Evolutionary conservation across 2,888 invertebrate genomes (phyloP).

Genomic region (Tholera decimalis): DNA sequence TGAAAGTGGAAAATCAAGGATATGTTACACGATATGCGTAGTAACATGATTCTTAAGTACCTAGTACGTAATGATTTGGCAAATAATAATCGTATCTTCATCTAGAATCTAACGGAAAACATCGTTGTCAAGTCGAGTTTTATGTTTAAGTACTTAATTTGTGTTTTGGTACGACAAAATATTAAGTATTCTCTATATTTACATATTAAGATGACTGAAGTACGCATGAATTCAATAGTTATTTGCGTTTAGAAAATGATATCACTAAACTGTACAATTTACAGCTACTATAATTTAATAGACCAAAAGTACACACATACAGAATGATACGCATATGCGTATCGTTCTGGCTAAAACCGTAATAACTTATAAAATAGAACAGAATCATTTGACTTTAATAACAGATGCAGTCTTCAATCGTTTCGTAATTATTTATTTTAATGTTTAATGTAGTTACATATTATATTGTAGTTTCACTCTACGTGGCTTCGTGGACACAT

Average conservation of each 20-base stretch:
- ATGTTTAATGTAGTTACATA: conserved; percentile 51
- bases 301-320: neutral
- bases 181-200: too few relatives aligned
- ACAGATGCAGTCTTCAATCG: conserved; percentile 23
- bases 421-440: conserved; percentile 35
- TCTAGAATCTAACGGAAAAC: neutral
- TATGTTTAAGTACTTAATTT: too few relatives aligned
- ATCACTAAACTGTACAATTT: too few relatives aligned
- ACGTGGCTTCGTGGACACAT: conserved; percentile 2
- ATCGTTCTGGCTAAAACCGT: too few relatives aligned
- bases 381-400: conserved; percentile 33
- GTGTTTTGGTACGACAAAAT: too few relatives aligned
- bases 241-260: too few relatives aligned
- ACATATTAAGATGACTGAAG: too few relatives aligned
- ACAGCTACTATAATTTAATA: too few relatives aligned
- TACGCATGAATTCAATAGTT: too few relatives aligned
- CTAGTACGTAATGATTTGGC: neutral
- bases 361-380: conserved; percentile 8
- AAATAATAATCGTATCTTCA: neutral
- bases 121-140: too few relatives aligned
- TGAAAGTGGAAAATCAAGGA: conserved; percentile 59
- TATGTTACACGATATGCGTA: conserved; percentile 22
- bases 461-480: conserved; percentile 53
- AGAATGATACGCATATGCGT: neutral
- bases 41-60: conserved; percentile 4